Evolutionary conservation across 2,797 vertebrate genomes (phyloP), one percentile per base, ranked within the genome.

Genomic region (Crotalus adamanteus): DNA sequence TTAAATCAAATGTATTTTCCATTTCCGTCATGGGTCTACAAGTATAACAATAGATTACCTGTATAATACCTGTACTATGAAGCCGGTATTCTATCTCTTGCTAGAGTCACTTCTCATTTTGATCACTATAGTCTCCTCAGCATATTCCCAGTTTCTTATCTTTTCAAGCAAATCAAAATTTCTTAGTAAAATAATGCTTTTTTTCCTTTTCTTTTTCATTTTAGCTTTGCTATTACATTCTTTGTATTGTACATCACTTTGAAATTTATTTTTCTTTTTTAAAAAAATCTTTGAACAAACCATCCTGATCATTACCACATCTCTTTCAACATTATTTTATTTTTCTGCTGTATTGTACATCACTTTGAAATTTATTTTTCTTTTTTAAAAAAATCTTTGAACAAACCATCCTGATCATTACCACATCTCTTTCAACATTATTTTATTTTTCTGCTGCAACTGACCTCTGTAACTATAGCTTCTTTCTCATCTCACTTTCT

Each of bases 151-250:
- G 65, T 65, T 88, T 73, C 65, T 88, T 91, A 55, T 51, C 63
- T 83, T 93, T 93, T 93, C 86, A 88, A 91, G 88, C 63, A 93
- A 93, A 65, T 37, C 47, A 88, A 87, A 65, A 86, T 65, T 26
- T 53, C 26, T 86, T 61, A 86, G 60, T 63, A 91, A 60, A 91
- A 87, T 37, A 87, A 73, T 93, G 2, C 1, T 78, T 78, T 87
- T 90, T 60, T 63, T 26, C 78, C 28, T 31, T 55, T 59, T 78
- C 55, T 26, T 91, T 55, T 59, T 87, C 55, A 61, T 65, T 93
- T 90, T 60, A 55, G 63, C 61, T 91, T 56, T 42, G n/a, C 47
- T 88, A 88, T 91, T 88, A 87, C 25, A 88, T 69, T 88, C 88
- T 93, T 83, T 88, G 42, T 87, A 87, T 65, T 60, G 51, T 59